phyloP scores from a whole-genome alignment of 2,113 vertebrate genomes.

The Malaclemys terrapin region DNA sequence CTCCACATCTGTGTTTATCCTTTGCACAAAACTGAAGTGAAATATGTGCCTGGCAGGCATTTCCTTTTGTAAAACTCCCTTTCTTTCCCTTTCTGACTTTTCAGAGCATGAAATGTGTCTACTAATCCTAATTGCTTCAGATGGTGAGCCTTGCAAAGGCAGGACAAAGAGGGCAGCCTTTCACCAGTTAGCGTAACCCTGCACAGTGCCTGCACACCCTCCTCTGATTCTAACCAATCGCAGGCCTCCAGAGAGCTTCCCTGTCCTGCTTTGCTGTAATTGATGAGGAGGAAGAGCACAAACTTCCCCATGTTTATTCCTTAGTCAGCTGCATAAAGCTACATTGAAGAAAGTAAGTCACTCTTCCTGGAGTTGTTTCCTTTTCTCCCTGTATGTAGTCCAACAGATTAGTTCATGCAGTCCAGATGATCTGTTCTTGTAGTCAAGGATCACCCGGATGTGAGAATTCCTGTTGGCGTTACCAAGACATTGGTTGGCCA shows the following conservation, averaged over 20 bases:
- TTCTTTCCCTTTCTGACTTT: conserved; percentile 74
- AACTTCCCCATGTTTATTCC: neutral
- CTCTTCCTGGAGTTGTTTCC: neutral
- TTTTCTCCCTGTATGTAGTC: neutral
- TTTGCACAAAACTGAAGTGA: conserved; percentile 54
- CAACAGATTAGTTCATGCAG: neutral
- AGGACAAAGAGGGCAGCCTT: conserved; percentile 55
- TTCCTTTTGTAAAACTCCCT: conserved; percentile 58
- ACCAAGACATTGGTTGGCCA: neutral
- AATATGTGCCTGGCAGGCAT: conserved; percentile 67
- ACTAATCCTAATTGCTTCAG: conserved; percentile 66
- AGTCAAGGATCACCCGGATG: neutral
- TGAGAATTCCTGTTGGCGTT: neutral
- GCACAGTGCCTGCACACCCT: neutral
- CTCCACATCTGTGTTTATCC: conserved; percentile 51
- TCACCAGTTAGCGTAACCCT: conserved; percentile 5
- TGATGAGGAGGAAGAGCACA: neutral
- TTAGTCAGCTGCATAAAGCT: neutral
- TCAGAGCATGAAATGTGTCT: conserved; percentile 78
- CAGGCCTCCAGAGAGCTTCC: neutral
- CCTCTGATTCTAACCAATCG: neutral
- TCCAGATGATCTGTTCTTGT: neutral
- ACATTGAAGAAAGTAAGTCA: neutral
- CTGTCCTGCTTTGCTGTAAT: neutral
- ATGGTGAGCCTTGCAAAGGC: conserved; percentile 36